These are phyloP conservation scores for Digitonthophagus gazella DNA, from an alignment of 2,888 invertebrate genomes.

Conservation along the genomic window DNA sequence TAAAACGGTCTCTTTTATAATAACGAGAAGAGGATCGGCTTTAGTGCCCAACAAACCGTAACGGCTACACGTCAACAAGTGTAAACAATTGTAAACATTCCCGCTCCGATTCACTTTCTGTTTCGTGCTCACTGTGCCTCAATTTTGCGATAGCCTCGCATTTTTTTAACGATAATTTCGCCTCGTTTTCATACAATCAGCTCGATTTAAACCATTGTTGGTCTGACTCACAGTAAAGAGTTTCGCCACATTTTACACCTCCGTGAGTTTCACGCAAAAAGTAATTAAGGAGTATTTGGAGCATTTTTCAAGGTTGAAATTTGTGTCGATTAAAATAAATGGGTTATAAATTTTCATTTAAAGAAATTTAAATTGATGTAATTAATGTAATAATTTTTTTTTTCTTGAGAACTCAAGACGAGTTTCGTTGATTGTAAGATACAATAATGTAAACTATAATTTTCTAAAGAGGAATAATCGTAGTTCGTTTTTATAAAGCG, in stretches of 20 bases:
- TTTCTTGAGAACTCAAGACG: no score
- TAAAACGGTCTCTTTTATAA: background rate
- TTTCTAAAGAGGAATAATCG: background rate
- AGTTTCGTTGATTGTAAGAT: background rate
- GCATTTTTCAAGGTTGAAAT: constrained; percentile 27
- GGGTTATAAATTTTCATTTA: background rate
- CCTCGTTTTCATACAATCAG: constrained; percentile 1
- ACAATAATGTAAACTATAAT: background rate
- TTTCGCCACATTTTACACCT: constrained; percentile 7
- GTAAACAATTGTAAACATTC: background rate
- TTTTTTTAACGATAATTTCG: constrained; percentile 11
- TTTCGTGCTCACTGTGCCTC: constrained; percentile 10
- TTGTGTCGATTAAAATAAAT: background rate
- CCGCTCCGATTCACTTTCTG: constrained; percentile 5
- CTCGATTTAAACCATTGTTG: constrained; percentile 7
- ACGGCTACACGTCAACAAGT: background rate
- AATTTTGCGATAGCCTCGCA: constrained; percentile 9
- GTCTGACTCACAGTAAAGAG: constrained; percentile 10
- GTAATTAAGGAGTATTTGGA: constrained; percentile 26
- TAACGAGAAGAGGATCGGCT: background rate
- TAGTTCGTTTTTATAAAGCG: background rate
- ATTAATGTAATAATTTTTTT: no score
- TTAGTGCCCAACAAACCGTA: background rate
- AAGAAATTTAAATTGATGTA: no score
- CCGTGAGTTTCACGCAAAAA: constrained; percentile 22